Base-by-base conservation (phyloP, 2,888 invertebrate genomes). In the Perizoma affinitatum region DNA sequence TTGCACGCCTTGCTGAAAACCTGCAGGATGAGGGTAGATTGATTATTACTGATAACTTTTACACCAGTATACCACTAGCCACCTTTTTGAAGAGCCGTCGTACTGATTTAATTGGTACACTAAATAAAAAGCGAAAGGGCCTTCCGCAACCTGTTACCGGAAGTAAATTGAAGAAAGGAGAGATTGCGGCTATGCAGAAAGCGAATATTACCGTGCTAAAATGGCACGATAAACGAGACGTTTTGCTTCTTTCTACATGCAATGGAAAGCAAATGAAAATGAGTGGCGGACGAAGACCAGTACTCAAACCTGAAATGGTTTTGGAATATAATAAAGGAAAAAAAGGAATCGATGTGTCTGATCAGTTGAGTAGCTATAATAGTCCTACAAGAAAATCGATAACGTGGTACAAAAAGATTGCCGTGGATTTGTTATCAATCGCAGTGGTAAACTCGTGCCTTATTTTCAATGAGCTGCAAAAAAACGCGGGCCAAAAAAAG, bases 241-340 rank as follows among this genome's bases (percentile, higher is more conserved):
- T 33, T n/a, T 22, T 22, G 8, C n/a, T 46, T 33, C 46, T 34
- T 41, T 40, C 22, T 22, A 50, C 22, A 53, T 43, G 43, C 34
- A 36, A 36, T 6, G 36, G 36, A 6, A 36, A 36, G 6, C 5
- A 6, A 36, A 36, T 36, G 36, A 36, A 36, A 36, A 36, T 36
- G 36, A 36, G 43, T 35, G 11, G 34, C 33, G 9, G 50, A 35
- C 35, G 33, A 34, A 7, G 7, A 35, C 50, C 34, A 22, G 53
- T 34, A 11, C 36, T 52, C 42, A 53, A 53, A 50, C 50, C 44
- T 42, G 43, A 53, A 53, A 45, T 53, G 53, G 36, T 53, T 35
- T 42, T 53, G 22, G 43, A 42, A 9, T 53, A 42, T 43, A 53
- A 53, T 42, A 43, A 43, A 53, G 45, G 44, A n/a, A 9, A 53